Conservation (phyloP, 2,888 invertebrate genomes). For the Luffia ferchaultella region DNA sequence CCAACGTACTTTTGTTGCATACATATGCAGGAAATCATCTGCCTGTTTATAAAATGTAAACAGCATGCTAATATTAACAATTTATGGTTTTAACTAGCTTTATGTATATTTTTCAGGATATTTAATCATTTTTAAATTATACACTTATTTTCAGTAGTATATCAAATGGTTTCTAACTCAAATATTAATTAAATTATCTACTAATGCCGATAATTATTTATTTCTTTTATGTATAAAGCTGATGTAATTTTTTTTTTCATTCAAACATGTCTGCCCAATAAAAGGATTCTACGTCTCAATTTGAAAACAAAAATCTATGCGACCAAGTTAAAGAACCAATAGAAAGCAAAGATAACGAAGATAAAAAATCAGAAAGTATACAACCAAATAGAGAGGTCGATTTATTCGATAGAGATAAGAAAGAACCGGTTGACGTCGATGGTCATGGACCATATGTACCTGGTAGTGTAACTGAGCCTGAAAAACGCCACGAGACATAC, state of each 20-base stretch:
- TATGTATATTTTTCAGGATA: too few species aligned
- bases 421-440: constrained; percentile 35
- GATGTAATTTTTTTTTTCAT: neutral
- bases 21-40: too few species aligned
- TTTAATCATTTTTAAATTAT: too few species aligned
- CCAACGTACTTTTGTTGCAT: too few species aligned
- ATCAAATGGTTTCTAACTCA: too few species aligned
- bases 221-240: too few species aligned
- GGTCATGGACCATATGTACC: constrained; percentile 60
- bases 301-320: constrained; percentile 14
- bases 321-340: constrained; percentile 15
- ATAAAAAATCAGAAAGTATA: neutral
- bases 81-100: too few species aligned
- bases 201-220: too few species aligned
- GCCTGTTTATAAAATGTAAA: too few species aligned
- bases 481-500: constrained; percentile 55
- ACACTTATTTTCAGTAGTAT: too few species aligned
- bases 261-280: neutral
- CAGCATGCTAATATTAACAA: too few species aligned
- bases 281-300: constrained; percentile 14
- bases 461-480: constrained; percentile 61
- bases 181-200: too few species aligned
- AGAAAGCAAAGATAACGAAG: constrained; percentile 6
- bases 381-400: constrained; percentile 20
- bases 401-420: constrained; percentile 34